Evolutionary conservation across 2,888 invertebrate genomes (phyloP), one percentile per base, ranked within the genome.

Genomic region (Amiota minor): DNA sequence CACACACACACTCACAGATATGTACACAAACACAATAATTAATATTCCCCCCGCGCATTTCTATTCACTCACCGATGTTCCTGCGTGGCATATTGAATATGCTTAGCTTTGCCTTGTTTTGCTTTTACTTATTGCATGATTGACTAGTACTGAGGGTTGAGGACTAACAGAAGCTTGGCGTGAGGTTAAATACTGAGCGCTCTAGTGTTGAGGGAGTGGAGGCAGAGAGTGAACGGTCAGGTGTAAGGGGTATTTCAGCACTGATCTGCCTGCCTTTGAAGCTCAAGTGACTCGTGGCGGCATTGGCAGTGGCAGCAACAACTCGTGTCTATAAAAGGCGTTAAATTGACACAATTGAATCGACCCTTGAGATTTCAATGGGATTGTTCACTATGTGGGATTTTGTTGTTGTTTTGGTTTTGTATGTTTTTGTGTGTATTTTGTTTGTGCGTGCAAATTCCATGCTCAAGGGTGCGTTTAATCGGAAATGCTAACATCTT

Each of bases 331-430:
- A 79, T 85, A 84, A 84, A 83, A 83, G 83, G 83, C 83, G 83
- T 83, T 85, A 82, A 83, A 83, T 83, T 83, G 83, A 85, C 83
- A 85, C 84, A 85, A 85, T 85, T 79, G 83, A 85, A 85, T 75
- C 79, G 83, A 82, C 83, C 86, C 84, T 84, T 80, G 83, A 84
- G 84, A 84, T 74, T 82, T 77, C 73, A 74, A 72, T 75, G 71
- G 74, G 77, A 74, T 77, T 76, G 73, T 65, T 59, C 18, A 59
- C 11, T 9, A 59, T 50, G 53, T 50, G 53, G 12, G 35, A 35
- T 35, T n/a, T 50, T 50, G 53, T 50, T 50, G 53, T 50, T 50
- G 12, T 50, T 65, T 68, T 71, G 70, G 56, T 56, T 67, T 59
- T 65, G 70, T 70, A 23, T 59, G 55, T 59, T 59, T 72, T 71